Evolutionary conservation across 2,113 vertebrate species (phyloP), one percentile per base, ranked within the genome.

Genomic region (Rhabdomys dilectus): DNA sequence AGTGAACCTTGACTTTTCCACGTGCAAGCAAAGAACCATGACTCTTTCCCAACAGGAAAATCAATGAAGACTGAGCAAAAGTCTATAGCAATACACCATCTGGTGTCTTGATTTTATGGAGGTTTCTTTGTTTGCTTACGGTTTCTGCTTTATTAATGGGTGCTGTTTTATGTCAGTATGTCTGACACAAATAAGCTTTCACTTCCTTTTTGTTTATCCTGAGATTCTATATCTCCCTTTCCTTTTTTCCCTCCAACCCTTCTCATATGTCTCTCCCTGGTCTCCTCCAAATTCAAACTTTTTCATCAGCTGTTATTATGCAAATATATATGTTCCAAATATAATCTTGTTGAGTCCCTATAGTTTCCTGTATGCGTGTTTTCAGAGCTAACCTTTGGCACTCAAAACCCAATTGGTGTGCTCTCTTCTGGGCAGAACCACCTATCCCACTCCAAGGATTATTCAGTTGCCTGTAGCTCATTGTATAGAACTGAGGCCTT

Each of bases 161-260:
- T 99, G n/a, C 97, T 99, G 77, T 98, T 99, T 97, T 97, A 94
- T 98, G 99, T 62, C 99, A 98, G 9, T 99, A 99, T 95, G 93
- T 99, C 88, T 99, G 99, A 99, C 99, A 99, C 98, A 99, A 99
- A 99, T 99, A 97, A 97, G 99, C 19, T n/a, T 84, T 60, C 5
- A 9, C 1, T 89, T 51, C 26, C 86, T 81, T 51, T 51, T 51
- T 77, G 76, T 77, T 78, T 78, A 29, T 78, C 51, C 29, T 51
- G 29, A 78, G 29, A 78, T 51, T 51, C 3, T 3, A 51, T 42
- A 16, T 78, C 26, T 34, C 29, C 76, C 76, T 78, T 51, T 29
- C 29, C 29, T 51, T 19, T 78, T 7, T 26, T 78, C 76, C 45
- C 7, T 16, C 45, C 45, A 78, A 78, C 31, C 45, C 15, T n/a